Percentiles rank a stretch among this genome's conserved stretches.
Conservation (phyloP, 1,140 invertebrate species). For the Drosophila pruinosa region DNA sequence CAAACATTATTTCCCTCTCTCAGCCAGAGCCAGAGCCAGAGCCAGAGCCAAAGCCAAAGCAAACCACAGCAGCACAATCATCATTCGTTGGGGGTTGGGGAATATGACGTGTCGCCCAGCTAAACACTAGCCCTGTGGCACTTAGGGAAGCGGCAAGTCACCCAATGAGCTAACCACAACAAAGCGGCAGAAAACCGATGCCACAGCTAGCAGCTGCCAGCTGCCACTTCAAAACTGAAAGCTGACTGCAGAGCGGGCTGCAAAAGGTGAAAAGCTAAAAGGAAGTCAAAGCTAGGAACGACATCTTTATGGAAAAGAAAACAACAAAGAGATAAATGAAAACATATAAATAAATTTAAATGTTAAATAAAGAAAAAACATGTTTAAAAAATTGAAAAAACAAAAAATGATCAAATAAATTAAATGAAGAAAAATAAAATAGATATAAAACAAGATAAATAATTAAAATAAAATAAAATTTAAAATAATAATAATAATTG, state of each 20-base stretch:
- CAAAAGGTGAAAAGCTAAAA: not conserved
- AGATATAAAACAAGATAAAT: no score
- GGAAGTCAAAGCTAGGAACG: not conserved
- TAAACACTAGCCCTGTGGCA: not conserved
- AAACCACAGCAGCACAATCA: slow-evolving; percentile 4
- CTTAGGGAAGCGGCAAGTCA: slow-evolving; percentile 15
- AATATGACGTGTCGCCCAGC: slow-evolving; percentile 11
- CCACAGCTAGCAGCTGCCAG: not conserved
- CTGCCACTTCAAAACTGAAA: not conserved
- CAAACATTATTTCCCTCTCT: not conserved
- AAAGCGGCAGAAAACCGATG: slow-evolving; percentile 20
- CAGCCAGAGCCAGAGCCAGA: no score
- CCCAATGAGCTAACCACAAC: slow-evolving; percentile 31
- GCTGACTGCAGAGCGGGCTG: not conserved
- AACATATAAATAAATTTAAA: not conserved
- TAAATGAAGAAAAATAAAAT: no score
- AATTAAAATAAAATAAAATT: no score
- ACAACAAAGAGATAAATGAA: not conserved
- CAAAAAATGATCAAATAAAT: no score
- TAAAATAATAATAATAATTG: no score
- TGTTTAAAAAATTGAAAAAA: no score
- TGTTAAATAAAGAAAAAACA: no score
- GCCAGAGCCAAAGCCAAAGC: no score
- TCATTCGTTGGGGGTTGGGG: not conserved
- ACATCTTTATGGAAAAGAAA: not conserved